A percentile compares a stretch with the other conserved stretches of the same genome.
Evolutionary conservation across 2,888 invertebrate genomes (phyloP).

Genomic region (Heteropelma amictum): DNA sequence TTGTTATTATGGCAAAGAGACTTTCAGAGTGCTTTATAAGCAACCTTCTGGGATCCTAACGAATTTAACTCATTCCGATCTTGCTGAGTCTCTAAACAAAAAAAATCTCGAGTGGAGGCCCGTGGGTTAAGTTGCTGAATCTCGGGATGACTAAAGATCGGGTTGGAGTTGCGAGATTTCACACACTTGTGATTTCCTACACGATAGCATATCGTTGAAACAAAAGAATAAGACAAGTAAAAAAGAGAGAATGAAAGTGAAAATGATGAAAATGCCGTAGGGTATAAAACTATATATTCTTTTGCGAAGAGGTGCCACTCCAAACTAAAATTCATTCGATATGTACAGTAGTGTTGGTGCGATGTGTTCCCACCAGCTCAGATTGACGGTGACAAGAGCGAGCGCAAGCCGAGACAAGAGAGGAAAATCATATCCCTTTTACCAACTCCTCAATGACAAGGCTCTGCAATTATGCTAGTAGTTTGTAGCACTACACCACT

Average conservation of each 20-base stretch:
- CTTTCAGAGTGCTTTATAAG: background rate
- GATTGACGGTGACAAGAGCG: background rate
- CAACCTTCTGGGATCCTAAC: background rate
- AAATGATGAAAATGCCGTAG: background rate
- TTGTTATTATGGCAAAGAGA: background rate
- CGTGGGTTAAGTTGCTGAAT: background rate
- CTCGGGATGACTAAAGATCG: background rate
- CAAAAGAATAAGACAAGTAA: background rate
- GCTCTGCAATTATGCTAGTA: constrained; percentile 71
- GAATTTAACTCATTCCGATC: background rate
- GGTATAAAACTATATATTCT: background rate
- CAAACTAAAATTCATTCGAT: constrained; percentile 8
- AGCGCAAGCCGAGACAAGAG: background rate
- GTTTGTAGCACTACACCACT: constrained; percentile 50
- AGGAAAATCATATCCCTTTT: constrained; percentile 37
- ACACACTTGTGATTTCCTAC: background rate
- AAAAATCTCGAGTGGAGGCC: background rate
- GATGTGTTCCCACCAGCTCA: background rate
- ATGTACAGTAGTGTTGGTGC: background rate
- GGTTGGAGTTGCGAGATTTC: background rate
- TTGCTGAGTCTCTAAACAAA: background rate
- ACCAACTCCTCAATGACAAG: constrained; percentile 69
- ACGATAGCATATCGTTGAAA: background rate
- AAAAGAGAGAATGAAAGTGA: constrained; percentile 1
- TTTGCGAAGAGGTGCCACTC: background rate